These are phyloP conservation scores for Branchellion lobata DNA, from an alignment of 2,888 invertebrate genomes.

Conservation along the genomic window DNA sequence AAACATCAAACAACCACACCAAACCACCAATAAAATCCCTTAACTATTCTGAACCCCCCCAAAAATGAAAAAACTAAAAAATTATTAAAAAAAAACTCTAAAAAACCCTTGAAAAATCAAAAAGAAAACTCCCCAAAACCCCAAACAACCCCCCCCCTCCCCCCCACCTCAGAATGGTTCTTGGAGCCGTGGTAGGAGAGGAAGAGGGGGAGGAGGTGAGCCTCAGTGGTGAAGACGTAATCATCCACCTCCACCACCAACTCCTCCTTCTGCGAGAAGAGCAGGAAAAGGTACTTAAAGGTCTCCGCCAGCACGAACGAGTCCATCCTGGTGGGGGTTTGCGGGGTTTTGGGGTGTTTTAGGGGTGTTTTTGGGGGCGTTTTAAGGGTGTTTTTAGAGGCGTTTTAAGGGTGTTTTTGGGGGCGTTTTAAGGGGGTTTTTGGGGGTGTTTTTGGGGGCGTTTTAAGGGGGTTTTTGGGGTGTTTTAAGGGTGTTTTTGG, in stretches of 20 bases:
- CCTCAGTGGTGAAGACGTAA: conserved; percentile 71
- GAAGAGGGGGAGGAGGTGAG: conserved; percentile 83
- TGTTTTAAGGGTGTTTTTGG: no score
- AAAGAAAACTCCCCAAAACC: no score
- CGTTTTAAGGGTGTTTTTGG: neutral
- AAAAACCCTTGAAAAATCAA: no score
- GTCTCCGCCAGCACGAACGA: conserved; percentile 96
- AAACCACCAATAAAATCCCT: no score
- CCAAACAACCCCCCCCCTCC: no score
- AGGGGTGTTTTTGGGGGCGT: neutral
- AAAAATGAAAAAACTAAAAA: no score
- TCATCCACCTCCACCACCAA: conserved; percentile 65
- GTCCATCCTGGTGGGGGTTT: conserved; percentile 78
- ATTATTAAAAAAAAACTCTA: no score
- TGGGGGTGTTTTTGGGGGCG: no score
- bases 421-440: neutral
- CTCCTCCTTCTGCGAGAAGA: conserved; percentile 86
- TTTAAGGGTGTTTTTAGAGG: neutral
- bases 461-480: no score
- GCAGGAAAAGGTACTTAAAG: conserved; percentile 89
- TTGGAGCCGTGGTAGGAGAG: conserved; percentile 46
- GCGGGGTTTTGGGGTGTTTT: neutral
- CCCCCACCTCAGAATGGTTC: no score
- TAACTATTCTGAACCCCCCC: no score
- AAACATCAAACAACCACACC: no score